A percentile compares a stretch with the other conserved stretches of the same genome.
These are phyloP conservation scores for Pachyseris speciosa DNA, from an alignment of 64 coral and sea anemone genomes.

Conservation along the genomic window DNA sequence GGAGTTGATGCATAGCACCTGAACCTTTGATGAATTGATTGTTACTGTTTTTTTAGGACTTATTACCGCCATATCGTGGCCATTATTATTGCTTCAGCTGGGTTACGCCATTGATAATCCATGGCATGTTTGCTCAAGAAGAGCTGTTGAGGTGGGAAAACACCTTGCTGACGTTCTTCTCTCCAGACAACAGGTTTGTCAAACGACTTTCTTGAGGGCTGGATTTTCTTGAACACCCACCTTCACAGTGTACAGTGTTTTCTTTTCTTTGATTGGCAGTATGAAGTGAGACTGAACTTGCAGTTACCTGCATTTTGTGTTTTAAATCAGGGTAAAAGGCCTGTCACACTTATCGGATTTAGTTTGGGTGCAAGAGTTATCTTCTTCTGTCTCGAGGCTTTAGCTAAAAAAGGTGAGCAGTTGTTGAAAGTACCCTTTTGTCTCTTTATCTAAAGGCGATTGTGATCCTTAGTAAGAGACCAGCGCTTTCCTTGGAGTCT, in stretches of 20 bases:
- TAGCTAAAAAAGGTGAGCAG: constrained; percentile 44
- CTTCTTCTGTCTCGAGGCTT: constrained; percentile 82
- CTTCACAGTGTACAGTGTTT: background rate
- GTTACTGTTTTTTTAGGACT: constrained; percentile 43
- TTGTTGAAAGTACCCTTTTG: too few species aligned
- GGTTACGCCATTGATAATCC: constrained; percentile 91
- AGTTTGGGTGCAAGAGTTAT: constrained; percentile 96
- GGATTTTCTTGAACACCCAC: too few species aligned
- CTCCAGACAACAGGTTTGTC: constrained; percentile 61
- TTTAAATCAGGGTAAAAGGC: constrained; percentile 69
- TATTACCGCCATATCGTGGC: constrained; percentile 79
- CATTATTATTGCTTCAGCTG: constrained; percentile 65
- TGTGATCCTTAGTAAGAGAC: too few species aligned
- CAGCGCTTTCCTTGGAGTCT: too few species aligned
- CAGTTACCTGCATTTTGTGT: too few species aligned
- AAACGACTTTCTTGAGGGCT: too few species aligned
- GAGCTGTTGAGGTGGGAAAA: constrained; percentile 76
- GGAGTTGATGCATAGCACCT: too few species aligned
- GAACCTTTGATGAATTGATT: background rate
- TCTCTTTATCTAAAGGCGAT: too few species aligned
- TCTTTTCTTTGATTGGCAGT: too few species aligned
- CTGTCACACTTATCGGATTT: constrained; percentile 89
- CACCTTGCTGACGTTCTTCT: constrained; percentile 76
- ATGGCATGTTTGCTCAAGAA: constrained; percentile 83
- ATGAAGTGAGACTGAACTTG: too few species aligned